These are phyloP conservation scores for Conus canariensis DNA, from an alignment of 2,888 invertebrate genomes.

Conservation along the genomic window DNA sequence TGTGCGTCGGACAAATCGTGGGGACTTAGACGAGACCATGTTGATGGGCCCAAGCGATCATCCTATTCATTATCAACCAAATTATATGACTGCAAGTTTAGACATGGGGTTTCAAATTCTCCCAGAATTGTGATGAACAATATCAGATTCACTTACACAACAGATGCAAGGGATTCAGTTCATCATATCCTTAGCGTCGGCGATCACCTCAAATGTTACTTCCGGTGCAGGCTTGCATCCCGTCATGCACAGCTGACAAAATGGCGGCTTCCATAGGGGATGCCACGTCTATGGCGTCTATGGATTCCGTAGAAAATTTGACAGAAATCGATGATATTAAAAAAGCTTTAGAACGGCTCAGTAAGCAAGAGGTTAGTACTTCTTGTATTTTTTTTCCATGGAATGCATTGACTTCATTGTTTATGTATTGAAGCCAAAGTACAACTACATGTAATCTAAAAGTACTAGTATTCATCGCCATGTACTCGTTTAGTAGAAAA, in stretches of 20 bases:
- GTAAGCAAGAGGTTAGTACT: constrained; percentile 71
- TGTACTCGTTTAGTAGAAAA: background rate
- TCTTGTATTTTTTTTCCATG: background rate
- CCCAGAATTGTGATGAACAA: background rate
- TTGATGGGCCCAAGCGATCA: no score
- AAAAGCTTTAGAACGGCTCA: constrained; percentile 70
- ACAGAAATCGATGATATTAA: constrained; percentile 74
- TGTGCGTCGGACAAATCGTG: no score
- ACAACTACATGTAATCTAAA: background rate
- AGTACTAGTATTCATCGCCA: background rate
- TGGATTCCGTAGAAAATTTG: constrained; percentile 70
- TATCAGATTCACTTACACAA: background rate
- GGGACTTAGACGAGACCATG: no score
- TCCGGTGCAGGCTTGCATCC: constrained; percentile 18
- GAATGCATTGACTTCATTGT: background rate
- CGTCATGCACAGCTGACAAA: constrained; percentile 39
- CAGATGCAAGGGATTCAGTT: background rate
- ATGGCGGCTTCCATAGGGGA: constrained; percentile 54
- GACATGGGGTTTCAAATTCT: background rate
- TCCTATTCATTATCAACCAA: no score
- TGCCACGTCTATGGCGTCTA: constrained; percentile 71
- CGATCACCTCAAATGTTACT: background rate
- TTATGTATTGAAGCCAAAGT: no score
- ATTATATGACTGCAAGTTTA: no score
- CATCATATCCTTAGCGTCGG: background rate